Conservation (phyloP, 2,888 invertebrate species). For the Miltochrista miniata region DNA sequence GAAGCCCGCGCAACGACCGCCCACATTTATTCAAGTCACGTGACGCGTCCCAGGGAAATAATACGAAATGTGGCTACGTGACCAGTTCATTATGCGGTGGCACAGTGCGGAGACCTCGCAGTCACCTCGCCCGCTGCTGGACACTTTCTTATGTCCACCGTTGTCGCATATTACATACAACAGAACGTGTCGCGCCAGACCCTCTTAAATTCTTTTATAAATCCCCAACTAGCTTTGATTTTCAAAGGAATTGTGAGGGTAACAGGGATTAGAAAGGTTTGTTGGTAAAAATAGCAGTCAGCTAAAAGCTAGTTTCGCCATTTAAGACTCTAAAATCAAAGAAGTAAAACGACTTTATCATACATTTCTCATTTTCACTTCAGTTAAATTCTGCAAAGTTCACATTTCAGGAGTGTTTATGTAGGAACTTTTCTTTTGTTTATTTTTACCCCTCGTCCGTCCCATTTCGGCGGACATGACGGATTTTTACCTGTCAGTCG, state of each 20-base stretch:
- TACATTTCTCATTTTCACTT: too few relatives aligned
- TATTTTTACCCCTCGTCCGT: background rate
- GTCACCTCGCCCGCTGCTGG: conserved; percentile 50
- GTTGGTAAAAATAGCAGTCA: background rate
- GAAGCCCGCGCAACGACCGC: conserved; percentile 55
- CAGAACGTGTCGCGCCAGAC: conserved; percentile 53
- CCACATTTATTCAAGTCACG: conserved; percentile 80
- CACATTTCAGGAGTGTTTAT: too few relatives aligned
- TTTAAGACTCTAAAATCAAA: conserved; percentile 5
- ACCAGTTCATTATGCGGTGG: conserved; percentile 81
- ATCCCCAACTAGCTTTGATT: conserved; percentile 29
- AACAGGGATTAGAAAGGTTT: conserved; percentile 1
- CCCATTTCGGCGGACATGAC: background rate
- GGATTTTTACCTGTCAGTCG: background rate
- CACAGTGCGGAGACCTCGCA: conserved; percentile 61
- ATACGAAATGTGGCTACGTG: conserved; percentile 84
- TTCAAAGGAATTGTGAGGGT: conserved; percentile 8
- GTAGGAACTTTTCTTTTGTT: background rate
- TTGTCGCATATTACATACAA: conserved; percentile 60
- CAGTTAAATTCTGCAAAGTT: too few relatives aligned
- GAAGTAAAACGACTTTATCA: background rate
- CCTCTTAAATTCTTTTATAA: conserved; percentile 52
- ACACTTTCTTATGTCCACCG: conserved; percentile 42
- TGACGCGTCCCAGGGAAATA: conserved; percentile 82
- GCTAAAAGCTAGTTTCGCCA: background rate